Conservation (phyloP, 2,797 vertebrate genomes). For the Eospalax fontanierii region DNA sequence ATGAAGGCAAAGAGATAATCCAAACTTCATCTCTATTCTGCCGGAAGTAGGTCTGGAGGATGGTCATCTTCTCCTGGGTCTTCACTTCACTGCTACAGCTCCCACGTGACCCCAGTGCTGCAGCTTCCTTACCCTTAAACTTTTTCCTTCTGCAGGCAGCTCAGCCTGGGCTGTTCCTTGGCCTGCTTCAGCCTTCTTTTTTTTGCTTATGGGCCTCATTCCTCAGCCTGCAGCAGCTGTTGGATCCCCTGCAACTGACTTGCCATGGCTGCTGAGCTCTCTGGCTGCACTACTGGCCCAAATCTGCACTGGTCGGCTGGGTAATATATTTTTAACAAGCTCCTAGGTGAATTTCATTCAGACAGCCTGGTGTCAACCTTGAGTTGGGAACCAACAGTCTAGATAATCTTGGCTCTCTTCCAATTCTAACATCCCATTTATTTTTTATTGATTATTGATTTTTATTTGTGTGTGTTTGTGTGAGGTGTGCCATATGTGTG, state of each 20-base stretch:
- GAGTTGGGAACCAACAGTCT: background rate
- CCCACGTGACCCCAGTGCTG: constrained; percentile 91
- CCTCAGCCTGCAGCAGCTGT: too few relatives aligned
- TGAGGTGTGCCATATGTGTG: background rate
- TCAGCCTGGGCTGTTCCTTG: too few relatives aligned
- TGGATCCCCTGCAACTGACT: too few relatives aligned
- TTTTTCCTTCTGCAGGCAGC: too few relatives aligned
- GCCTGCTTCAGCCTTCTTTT: too few relatives aligned
- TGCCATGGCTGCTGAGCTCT: too few relatives aligned
- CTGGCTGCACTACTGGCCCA: too few relatives aligned
- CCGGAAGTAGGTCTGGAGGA: constrained; percentile 90
- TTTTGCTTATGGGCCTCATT: too few relatives aligned
- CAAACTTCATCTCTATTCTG: constrained; percentile 91
- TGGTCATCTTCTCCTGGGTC: constrained; percentile 90
- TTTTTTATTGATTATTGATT: background rate
- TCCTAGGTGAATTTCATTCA: background rate
- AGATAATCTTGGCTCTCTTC: background rate
- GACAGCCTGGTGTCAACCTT: background rate
- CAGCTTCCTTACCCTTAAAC: too few relatives aligned
- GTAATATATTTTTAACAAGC: constrained; percentile 28
- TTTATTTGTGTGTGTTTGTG: background rate
- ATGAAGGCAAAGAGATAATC: constrained; percentile 90
- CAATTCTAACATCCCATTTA: background rate
- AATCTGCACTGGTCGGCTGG: too few relatives aligned
- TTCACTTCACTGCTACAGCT: constrained; percentile 91